Evolutionary conservation across 2,888 invertebrate species (phyloP).

Genomic region (Zeuzera pyrina): DNA sequence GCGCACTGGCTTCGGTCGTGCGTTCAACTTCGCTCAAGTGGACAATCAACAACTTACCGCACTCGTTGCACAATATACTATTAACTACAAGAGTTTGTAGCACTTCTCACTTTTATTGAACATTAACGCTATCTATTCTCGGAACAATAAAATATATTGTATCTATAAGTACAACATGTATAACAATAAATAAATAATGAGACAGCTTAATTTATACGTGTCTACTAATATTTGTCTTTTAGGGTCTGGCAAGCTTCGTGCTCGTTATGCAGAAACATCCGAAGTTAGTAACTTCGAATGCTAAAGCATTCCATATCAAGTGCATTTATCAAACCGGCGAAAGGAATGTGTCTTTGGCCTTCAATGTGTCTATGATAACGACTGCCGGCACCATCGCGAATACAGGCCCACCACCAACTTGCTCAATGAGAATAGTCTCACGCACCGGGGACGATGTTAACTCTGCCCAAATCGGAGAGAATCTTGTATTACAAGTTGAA

Average conservation of each 20-base stretch:
- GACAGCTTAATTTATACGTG: too few relatives aligned
- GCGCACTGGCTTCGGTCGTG: too few relatives aligned
- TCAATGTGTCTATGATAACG: slow-evolving; percentile 96
- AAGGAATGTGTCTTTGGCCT: slow-evolving; percentile 92
- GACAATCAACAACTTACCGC: too few relatives aligned
- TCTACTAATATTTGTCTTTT: slow-evolving; percentile 30
- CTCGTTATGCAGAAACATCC: slow-evolving; percentile 97
- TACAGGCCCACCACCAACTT: slow-evolving; percentile 94
- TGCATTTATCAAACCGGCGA: slow-evolving; percentile 96
- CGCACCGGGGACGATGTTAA: slow-evolving; percentile 89
- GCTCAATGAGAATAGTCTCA: slow-evolving; percentile 92
- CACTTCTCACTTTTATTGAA: too few relatives aligned
- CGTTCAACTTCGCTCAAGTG: too few relatives aligned
- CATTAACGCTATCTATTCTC: too few relatives aligned
- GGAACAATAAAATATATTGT: too few relatives aligned
- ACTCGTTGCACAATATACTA: too few relatives aligned
- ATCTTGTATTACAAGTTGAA: slow-evolving; percentile 87
- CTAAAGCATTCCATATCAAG: slow-evolving; percentile 96
- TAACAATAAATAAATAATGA: too few relatives aligned
- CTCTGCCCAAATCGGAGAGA: slow-evolving; percentile 93
- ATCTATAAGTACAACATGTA: too few relatives aligned
- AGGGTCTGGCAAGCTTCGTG: slow-evolving; percentile 94
- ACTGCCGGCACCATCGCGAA: slow-evolving; percentile 96
- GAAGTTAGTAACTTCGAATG: slow-evolving; percentile 93
- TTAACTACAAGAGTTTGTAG: too few relatives aligned